These are phyloP conservation scores for Sesia bembeciformis DNA, from an alignment of 2,888 invertebrate genomes.

Conservation along the genomic window DNA sequence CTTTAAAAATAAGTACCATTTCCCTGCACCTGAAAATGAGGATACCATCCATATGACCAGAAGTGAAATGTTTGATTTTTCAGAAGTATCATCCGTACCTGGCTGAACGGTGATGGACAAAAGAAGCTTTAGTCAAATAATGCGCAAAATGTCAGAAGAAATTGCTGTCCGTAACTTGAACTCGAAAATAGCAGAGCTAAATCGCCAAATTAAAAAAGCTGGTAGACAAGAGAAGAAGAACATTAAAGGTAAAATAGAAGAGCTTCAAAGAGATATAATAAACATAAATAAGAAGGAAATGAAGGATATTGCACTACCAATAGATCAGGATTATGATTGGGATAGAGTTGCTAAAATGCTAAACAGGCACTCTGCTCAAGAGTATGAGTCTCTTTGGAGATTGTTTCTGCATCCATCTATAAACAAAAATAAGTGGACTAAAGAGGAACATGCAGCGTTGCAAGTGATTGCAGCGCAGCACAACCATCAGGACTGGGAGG, in stretches of 20 bases:
- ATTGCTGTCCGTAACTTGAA: constrained; percentile 24
- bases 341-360: constrained; percentile 58
- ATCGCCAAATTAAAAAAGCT: constrained; percentile 10
- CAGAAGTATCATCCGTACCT: constrained; percentile 48
- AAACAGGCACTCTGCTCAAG: constrained; percentile 75
- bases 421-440: constrained; percentile 62
- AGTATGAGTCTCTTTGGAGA: constrained; percentile 82
- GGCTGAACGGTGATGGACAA: constrained; percentile 77
- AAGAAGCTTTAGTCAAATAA: constrained; percentile 55
- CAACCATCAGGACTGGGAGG: constrained; percentile 78
- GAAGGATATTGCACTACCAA: constrained; percentile 36
- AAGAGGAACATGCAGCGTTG: constrained; percentile 33
- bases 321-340: constrained; percentile 75
- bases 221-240: constrained; percentile 8
- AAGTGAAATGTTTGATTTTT: constrained; percentile 56
- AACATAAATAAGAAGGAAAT: constrained; percentile 19
- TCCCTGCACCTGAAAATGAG: constrained; percentile 72
- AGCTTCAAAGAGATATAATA: constrained; percentile 14
- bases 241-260: constrained; percentile 20
- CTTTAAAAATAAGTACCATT: constrained; percentile 77
- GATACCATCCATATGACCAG: constrained; percentile 66
- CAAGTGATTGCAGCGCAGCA: constrained; percentile 35
- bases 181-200: constrained; percentile 25
- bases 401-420: constrained; percentile 80
- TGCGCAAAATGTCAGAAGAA: constrained; percentile 48